Evolutionary conservation across 1,140 invertebrate genomes (phyloP).

Genomic region (Argopecten irradians): DNA sequence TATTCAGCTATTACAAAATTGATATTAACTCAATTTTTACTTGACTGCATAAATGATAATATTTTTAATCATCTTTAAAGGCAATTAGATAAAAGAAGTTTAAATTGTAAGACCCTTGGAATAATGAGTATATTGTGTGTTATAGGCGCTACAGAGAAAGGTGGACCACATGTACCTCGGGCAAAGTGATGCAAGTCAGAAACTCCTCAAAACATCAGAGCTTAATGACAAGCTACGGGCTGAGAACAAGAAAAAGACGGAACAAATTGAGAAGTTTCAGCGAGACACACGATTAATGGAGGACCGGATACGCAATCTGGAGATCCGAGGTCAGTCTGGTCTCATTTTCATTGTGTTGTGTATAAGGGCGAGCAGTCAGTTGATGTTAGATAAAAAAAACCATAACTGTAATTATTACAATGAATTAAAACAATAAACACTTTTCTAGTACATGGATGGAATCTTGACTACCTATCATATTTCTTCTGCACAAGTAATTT

Average conservation of each 20-base stretch:
- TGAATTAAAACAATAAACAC: too few species aligned
- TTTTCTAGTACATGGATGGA: too few species aligned
- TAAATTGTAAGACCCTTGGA: too few species aligned
- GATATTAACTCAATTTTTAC: too few species aligned
- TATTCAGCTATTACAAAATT: too few species aligned
- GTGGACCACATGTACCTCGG: slow-evolving; percentile 52
- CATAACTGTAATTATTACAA: too few species aligned
- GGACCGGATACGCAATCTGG: slow-evolving; percentile 67
- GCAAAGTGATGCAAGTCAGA: slow-evolving; percentile 58
- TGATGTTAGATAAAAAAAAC: neutral
- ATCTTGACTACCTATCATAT: too few species aligned
- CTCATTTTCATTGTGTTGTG: neutral
- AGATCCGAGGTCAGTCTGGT: slow-evolving; percentile 65
- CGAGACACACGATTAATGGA: slow-evolving; percentile 62
- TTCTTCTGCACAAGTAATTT: too few species aligned
- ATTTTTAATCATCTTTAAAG: too few species aligned
- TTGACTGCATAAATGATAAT: too few species aligned
- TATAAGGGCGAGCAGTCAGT: neutral
- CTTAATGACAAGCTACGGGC: slow-evolving; percentile 57
- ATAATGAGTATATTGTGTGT: neutral
- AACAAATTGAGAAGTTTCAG: slow-evolving; percentile 68
- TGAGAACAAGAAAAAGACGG: slow-evolving; percentile 67
- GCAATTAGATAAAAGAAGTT: too few species aligned
- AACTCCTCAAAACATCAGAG: slow-evolving; percentile 58
- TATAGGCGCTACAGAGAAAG: slow-evolving; percentile 59